phyloP scores from a whole-genome alignment of 2,797 vertebrate genomes.

The Tiaroga cobitis region DNA sequence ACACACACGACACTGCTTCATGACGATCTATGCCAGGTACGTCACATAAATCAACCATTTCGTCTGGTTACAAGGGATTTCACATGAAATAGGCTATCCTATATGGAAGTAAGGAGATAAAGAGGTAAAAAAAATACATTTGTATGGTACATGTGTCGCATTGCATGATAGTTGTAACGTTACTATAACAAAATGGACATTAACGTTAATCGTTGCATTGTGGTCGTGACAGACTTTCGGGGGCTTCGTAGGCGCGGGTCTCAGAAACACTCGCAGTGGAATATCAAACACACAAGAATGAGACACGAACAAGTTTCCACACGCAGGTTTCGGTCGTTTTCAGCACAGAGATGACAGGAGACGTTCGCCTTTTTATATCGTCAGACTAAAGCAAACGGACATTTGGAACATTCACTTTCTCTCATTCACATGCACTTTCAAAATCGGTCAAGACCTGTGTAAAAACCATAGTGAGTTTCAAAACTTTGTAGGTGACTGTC shows the following conservation, averaged over 20 bases:
- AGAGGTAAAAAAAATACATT: too few relatives aligned
- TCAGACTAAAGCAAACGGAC: not conserved
- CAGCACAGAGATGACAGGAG: not conserved
- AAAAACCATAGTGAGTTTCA: not conserved
- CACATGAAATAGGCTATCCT: not conserved
- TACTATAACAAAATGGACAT: not conserved
- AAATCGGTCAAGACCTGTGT: not conserved
- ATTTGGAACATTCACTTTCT: not conserved
- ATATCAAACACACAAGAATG: not conserved
- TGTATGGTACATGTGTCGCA: not conserved
- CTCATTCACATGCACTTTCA: not conserved
- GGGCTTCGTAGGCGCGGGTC: not conserved
- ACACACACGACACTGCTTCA: slow-evolving; percentile 16
- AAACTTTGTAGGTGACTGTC: not conserved
- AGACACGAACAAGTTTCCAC: slow-evolving; percentile 32
- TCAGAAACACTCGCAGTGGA: not conserved
- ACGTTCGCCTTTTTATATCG: not conserved
- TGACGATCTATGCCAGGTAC: slow-evolving; percentile 27
- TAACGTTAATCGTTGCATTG: not conserved
- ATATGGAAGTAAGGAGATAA: too few relatives aligned
- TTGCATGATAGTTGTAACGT: not conserved
- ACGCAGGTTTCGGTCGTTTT: not conserved
- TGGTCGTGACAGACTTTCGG: not conserved
- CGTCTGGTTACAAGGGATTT: not conserved
- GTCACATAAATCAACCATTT: not conserved